Percentiles rank a stretch among this genome's conserved stretches.
Conservation (phyloP, 2,113 vertebrate species). For the Heterotis niloticus region DNA sequence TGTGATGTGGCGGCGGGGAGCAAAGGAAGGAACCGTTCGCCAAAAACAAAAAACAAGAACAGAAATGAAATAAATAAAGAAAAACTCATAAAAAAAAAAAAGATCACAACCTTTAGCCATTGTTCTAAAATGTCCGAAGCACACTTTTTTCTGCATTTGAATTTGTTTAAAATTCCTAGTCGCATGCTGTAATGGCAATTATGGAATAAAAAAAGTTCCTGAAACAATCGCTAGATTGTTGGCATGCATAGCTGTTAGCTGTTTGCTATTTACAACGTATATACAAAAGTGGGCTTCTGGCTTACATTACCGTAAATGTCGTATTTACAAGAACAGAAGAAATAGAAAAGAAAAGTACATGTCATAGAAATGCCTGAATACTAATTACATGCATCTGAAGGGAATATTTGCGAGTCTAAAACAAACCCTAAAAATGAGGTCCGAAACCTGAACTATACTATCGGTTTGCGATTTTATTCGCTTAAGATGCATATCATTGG, state of each 20-base stretch:
- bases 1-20: constrained; percentile 51
- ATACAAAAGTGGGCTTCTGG: constrained; percentile 36
- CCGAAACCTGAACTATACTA: neutral
- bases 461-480: too few species aligned
- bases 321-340: constrained; percentile 81
- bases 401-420: constrained; percentile 77
- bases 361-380: constrained; percentile 71
- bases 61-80: constrained; percentile 41
- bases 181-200: constrained; percentile 83
- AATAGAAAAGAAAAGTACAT: constrained; percentile 72
- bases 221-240: constrained; percentile 89
- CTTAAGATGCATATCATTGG: too few species aligned
- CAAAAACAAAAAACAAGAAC: too few species aligned
- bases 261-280: constrained; percentile 84
- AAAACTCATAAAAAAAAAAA: constrained; percentile 52
- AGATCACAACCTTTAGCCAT: constrained; percentile 52
- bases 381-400: constrained; percentile 84
- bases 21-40: constrained; percentile 56
- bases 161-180: constrained; percentile 71
- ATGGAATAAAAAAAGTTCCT: constrained; percentile 91
- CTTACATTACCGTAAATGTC: constrained; percentile 60
- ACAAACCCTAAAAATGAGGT: constrained; percentile 45
- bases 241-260: constrained; percentile 90
- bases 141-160: constrained; percentile 57
- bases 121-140: constrained; percentile 60